Evolutionary conservation across 1,140 invertebrate species (phyloP), one percentile per base, ranked within the genome.

Genomic region (Pomacea maculata): DNA sequence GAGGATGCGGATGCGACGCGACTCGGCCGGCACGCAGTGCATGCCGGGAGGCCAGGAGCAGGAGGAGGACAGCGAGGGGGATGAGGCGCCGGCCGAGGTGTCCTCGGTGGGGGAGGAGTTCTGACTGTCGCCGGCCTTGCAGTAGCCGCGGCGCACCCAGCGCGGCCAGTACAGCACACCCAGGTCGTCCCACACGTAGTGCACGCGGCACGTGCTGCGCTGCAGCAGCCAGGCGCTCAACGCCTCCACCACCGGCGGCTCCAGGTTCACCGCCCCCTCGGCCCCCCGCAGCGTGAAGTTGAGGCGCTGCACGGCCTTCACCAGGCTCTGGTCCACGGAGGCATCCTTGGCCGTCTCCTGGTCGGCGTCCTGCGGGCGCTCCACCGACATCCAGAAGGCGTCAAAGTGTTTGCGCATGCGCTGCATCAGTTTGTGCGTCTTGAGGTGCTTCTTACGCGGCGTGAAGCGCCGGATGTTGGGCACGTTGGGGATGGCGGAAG

Each of bases 1-100:
- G 9, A 93, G 86, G 17, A 93, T 82, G 17, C 85, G 83, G 82
- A 93, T 92, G 63, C 90, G 87, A 61, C 75, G 81, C 7, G 78
- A 70, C 34, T 84, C 73, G 21, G 81, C 83, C 9, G 85, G 78
- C 12, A 84, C 86, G 84, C 93, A 94, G 77, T 88, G 90, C 93
- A 94, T 93, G 55, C 93, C 93, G 1, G 92, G 89, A 2, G 93
- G 93, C 80, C 94, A 90, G 21, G 93, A 93, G 81, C 93, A 94
- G 45, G 93, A 92, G 10, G 76, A 14, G 57, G 74, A 77, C 14
- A 79, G 72, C 17, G 34, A 93, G 21, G 92, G 92, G 5, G 82
- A 52, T 8, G 75, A 54, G 34, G n/a, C 92, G 25, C 25, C 25
- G 85, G 15, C 92, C 83, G 14, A 92, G 25, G 92, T 92, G 6